Evolutionary conservation across 2,113 vertebrate genomes (phyloP), one percentile per base, ranked within the genome.

Genomic region (Callaeas wilsoni): DNA sequence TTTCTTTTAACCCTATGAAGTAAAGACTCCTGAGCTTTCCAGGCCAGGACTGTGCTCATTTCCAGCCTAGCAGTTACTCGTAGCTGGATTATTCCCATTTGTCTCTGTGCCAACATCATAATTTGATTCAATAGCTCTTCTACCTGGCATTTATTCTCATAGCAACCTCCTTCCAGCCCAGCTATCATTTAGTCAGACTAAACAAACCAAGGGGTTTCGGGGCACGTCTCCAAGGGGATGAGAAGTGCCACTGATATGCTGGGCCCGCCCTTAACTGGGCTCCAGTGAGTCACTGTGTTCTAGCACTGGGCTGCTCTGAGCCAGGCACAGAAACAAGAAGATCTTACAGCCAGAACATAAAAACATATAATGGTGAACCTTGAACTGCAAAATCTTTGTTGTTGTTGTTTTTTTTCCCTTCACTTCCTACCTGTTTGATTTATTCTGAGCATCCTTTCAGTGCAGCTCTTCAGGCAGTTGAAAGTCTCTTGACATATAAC

Each of bases 81-180:
- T 70, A 86, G 33, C 79, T 74, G 64, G 64, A 52, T 74, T 89
- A 67, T 78, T 82, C 55, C 41, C 80, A 73, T 84, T 79, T 95
- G 91, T 87, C 62, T 70, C 77, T 50, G 18, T 1, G 46, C 93
- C 91, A 94, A 39, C 69, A 60, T 46, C 49, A 46, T 87, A 50
- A 94, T 94, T 75, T 71, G 73, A 89, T 89, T 94, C 85, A 87
- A 79, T 42, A 89, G 44, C 77, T 93, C 49, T 87, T 84, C 65
- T 82, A 92, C 87, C 91, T 82, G 80, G 86, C 89, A 87, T 94
- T 95, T 94, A 69, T 91, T 87, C 87, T 92, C 81, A 44, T 4
- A 87, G 91, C 87, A 94, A 84, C 74, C 74, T 79, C 62, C 53
- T 79, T 89, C 53, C 77, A 89, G 84, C 62, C 57, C 69, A 65